phyloP scores from a whole-genome alignment of 2,797 vertebrate species.

The Acridotheres tristis region DNA sequence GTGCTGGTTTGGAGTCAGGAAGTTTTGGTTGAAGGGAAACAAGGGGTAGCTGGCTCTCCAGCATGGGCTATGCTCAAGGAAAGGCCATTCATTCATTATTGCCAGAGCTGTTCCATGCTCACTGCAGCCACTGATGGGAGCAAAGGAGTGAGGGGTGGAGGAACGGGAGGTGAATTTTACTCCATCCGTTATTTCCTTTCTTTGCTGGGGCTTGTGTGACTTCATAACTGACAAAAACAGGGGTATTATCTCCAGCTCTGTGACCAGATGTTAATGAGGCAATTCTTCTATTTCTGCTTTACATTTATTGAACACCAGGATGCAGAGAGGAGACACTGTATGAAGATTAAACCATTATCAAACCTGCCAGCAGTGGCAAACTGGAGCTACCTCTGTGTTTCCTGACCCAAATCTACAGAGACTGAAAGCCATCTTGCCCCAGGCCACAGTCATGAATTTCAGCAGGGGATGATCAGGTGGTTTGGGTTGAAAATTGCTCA shows the following conservation, averaged over 20 bases:
- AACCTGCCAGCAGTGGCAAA: background rate
- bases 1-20: background rate
- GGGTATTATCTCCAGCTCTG: conserved; percentile 13
- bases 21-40: background rate
- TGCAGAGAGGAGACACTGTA: background rate
- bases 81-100: background rate
- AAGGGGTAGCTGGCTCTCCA: background rate
- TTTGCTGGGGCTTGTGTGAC: background rate
- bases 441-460: background rate
- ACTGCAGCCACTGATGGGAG: background rate
- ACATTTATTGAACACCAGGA: background rate
- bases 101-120: background rate
- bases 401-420: background rate
- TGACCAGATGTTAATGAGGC: conserved; percentile 25
- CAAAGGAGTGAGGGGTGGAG: background rate
- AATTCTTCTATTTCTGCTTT: conserved; percentile 5
- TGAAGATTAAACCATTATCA: background rate
- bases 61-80: background rate
- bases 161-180: background rate
- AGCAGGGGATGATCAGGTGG: background rate
- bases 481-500: background rate
- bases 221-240: background rate
- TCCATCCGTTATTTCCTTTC: background rate
- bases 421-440: background rate
- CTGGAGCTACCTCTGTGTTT: background rate